phyloP scores from a whole-genome alignment of 2,113 vertebrate species.

The Nansenia antarctica region DNA sequence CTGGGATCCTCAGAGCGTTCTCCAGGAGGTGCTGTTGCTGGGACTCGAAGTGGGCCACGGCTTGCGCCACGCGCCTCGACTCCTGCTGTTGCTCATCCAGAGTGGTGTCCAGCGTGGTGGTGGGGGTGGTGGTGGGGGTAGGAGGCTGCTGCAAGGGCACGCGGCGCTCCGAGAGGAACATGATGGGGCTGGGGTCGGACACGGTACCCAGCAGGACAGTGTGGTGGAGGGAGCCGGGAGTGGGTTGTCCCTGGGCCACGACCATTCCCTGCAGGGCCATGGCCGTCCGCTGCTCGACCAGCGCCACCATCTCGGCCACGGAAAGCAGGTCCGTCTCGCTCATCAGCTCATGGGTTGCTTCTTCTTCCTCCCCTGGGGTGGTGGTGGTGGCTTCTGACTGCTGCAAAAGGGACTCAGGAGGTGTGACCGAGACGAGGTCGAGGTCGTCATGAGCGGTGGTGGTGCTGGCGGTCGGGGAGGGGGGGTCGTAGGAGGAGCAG shows the following conservation, averaged over 20 bases:
- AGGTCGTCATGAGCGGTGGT: constrained; percentile 35
- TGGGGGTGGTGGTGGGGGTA: constrained; percentile 11
- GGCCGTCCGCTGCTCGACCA: constrained; percentile 87
- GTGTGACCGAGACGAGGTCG: constrained; percentile 50
- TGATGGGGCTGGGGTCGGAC: constrained; percentile 64
- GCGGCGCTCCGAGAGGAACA: constrained; percentile 76
- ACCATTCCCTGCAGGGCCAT: constrained; percentile 82
- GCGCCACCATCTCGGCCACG: constrained; percentile 93
- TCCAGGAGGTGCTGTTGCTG: constrained; percentile 65
- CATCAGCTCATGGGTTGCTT: no score
- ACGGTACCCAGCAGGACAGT: constrained; percentile 56
- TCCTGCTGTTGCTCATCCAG: constrained; percentile 67
- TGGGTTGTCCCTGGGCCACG: constrained; percentile 61
- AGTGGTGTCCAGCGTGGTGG: constrained; percentile 57
- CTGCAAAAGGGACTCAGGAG: no score
- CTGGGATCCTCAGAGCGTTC: constrained; percentile 55
- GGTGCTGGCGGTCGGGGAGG: constrained; percentile 56
- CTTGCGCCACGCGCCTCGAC: constrained; percentile 85
- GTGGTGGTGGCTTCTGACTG: not conserved
- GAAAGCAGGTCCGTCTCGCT: constrained; percentile 84
- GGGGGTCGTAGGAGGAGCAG: constrained; percentile 84
- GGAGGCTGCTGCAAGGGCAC: constrained; percentile 42
- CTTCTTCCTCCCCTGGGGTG: constrained; percentile 47
- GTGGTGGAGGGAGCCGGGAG: constrained; percentile 45
- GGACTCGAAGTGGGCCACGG: constrained; percentile 90